Evolutionary conservation across 1,140 invertebrate species (phyloP), one percentile per base, ranked within the genome.

Genomic region (Mylabris phalerata): DNA sequence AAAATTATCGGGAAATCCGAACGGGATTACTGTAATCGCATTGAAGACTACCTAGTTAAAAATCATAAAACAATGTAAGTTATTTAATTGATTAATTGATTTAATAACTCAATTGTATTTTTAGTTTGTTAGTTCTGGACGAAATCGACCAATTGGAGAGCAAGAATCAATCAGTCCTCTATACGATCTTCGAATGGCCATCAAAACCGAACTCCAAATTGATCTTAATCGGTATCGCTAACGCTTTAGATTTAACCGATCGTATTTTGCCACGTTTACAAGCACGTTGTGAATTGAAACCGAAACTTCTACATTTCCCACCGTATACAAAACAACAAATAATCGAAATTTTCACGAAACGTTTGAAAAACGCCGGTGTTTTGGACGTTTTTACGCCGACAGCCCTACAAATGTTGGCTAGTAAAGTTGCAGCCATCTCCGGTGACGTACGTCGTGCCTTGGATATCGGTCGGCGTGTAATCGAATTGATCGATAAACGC

Each of bases 111-210:
- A 26, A 46, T 64, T 71, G 69, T 59, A 64, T 67, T 81, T 81
- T 64, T 76, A 87, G 89, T 48, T 74, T 98, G 3, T 68, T 98
- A 19, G 84, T 98, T n/a, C 73, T 99, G 11, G 96, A 99, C 75
- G 96, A 99, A 79, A 92, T 98, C 54, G 96, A 98, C 76, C 92
- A 98, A 71, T 75, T 98, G 5, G 84, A 86, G 59, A 85, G 80
- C 51, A 89, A 87, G 70, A 85, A 88, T 19, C 93, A 97, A 67
- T 85, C 90, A 3, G 85, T 98, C 24, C 75, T 98, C 9, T 98
- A 98, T 73, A 87, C 86, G 1, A 85, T 98, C 60, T 98, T 98
- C 75, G 92, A 95, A 70, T 97, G 93, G 93, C 91, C 95, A 0
- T 79, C 86, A 0, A 71, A 86, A 43, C 64, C 74, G 0, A 75